Evolutionary conservation across 2,888 invertebrate species (phyloP).

Genomic region (Standfussiana lucernea): DNA sequence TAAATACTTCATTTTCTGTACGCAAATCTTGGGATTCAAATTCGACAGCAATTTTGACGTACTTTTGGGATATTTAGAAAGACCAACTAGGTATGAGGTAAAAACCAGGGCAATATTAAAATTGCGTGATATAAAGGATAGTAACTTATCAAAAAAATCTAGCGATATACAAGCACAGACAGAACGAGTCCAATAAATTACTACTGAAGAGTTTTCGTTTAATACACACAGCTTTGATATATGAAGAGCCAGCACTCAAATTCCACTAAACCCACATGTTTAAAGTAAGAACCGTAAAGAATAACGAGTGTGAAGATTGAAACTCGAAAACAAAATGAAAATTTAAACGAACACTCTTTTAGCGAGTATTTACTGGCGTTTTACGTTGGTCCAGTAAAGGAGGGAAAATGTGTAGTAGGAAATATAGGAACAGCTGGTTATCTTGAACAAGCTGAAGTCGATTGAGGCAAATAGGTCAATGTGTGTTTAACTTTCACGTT

Average conservation of each 20-base stretch:
- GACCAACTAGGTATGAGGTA: too few relatives aligned
- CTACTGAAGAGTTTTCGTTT: background rate
- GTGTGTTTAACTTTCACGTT: background rate
- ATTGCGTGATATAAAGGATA: too few relatives aligned
- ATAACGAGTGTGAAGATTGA: conserved; percentile 48
- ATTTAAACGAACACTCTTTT: conserved; percentile 57
- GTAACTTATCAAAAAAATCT: too few relatives aligned
- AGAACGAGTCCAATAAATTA: background rate
- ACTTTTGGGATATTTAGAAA: too few relatives aligned
- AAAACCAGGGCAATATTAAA: too few relatives aligned
- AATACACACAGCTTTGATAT: conserved; percentile 14
- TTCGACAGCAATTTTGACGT: too few relatives aligned
- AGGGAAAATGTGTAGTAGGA: conserved; percentile 45
- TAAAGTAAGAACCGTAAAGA: conserved; percentile 42
- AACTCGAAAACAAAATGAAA: conserved; percentile 58
- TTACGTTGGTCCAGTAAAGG: conserved; percentile 36
- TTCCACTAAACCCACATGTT: conserved; percentile 45
- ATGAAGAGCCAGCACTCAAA: conserved; percentile 25
- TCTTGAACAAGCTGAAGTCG: conserved; percentile 42
- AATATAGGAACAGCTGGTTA: conserved; percentile 31
- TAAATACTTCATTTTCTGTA: background rate
- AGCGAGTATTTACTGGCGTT: conserved; percentile 46
- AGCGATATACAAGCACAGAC: background rate
- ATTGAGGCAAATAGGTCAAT: conserved; percentile 56
- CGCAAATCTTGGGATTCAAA: too few relatives aligned